Conservation (phyloP, 2,888 invertebrate genomes). For the Calephelis perditalis region DNA sequence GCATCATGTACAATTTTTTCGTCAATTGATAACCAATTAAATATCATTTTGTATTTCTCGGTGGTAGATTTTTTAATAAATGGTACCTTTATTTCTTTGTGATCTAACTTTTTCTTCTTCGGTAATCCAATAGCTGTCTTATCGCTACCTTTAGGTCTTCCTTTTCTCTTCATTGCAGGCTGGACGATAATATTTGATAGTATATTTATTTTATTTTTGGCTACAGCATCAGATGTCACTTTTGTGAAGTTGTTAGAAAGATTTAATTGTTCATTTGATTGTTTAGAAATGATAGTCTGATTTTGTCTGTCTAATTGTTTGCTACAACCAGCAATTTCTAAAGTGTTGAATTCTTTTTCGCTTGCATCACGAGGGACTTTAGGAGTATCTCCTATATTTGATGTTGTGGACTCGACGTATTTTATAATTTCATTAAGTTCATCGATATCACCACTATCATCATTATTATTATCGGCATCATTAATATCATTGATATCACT, state of each 20-base stretch:
- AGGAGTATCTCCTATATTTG: no score
- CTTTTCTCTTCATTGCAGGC: neutral
- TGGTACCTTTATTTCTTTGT: neutral
- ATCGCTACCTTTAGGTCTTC: neutral
- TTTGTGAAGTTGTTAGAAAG: no score
- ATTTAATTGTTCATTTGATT: no score
- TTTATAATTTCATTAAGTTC: conserved; percentile 34
- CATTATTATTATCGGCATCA: conserved; percentile 62
- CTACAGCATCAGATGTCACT: no score
- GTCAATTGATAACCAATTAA: neutral
- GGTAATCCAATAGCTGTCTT: neutral
- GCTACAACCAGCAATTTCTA: no score
- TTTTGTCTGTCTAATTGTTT: no score
- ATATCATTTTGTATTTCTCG: neutral
- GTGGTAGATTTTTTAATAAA: neutral
- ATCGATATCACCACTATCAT: conserved; percentile 46
- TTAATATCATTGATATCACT: conserved; percentile 71
- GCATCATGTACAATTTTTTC: neutral
- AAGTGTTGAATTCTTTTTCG: no score
- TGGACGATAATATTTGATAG: no score
- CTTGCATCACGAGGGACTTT: no score
- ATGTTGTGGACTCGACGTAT: no score
- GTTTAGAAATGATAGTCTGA: no score
- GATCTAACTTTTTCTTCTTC: neutral
- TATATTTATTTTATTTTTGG: no score